Evolutionary conservation across 2,113 vertebrate genomes (phyloP), one percentile per base, ranked within the genome.

Genomic region (Megaceryle torquata): DNA sequence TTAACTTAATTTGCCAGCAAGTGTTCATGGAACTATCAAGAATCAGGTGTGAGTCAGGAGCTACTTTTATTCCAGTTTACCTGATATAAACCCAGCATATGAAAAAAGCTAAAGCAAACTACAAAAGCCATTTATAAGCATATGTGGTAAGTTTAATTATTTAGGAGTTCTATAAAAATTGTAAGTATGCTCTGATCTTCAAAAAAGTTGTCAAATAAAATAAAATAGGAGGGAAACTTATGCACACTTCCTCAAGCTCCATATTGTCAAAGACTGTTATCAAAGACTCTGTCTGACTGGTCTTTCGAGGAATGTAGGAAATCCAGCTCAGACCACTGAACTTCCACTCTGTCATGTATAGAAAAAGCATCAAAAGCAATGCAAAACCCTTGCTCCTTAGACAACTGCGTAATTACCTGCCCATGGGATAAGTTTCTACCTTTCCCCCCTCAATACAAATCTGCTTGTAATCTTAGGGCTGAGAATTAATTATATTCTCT

Each of bases 341-440:
- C 87, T 89, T 91, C 64, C 80, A 93, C 84, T 56, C 69, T 72
- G 50, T n/a, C 77, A 64, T 72, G 88, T 61, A 94, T 12, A 86
- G 77, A 79, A 91, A 84, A 84, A 79, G 69, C 88, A 96, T 92
- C 86, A 96, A 96, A 97, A 95, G 92, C 69, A 79, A 96, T 96
- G 92, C 91, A 96, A 96, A 95, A 96, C 7, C 9, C 21, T 71
- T 75, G 31, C 72, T 94, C 41, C 80, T 88, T 89, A 88, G 57
- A 93, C 88, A 94, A 71, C 77, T 76, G 54, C 1, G 1, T 82
- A 78, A 90, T 86, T 82, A 93, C 78, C 70, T 88, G 86, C 85
- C 44, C 56, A 79, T 65, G 31, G n/a, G 67, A 67, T 86, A 94
- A 80, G 14, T 68, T 94, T 88, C 80, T 90, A 63, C 60, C 68